A percentile compares a stretch with the other conserved stretches of the same genome.
Conservation (phyloP, 1,140 invertebrate species). For the Schlechtendalia chinensis region DNA sequence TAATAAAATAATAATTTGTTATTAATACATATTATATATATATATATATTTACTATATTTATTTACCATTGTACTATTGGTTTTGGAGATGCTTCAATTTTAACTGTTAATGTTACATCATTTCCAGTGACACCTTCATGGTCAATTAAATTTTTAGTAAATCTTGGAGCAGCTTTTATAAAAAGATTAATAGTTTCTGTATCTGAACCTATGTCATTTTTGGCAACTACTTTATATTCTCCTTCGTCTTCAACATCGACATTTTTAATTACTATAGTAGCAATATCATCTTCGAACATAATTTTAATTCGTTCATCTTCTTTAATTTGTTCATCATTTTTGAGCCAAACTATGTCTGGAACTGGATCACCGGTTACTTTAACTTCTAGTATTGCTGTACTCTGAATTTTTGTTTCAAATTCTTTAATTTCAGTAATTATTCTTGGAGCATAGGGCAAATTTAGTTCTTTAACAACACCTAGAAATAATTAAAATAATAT, state of each 20-base stretch:
- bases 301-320: constrained; percentile 77
- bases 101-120: constrained; percentile 69
- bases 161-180: constrained; percentile 79
- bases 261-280: constrained; percentile 86
- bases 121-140: constrained; percentile 68
- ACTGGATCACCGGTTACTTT: constrained; percentile 87
- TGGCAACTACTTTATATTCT: constrained; percentile 77
- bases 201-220: constrained; percentile 86
- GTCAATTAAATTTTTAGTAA: constrained; percentile 69
- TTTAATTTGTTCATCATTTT: constrained; percentile 78
- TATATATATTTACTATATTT: background rate
- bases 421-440: constrained; percentile 72
- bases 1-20: background rate
- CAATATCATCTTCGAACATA: constrained; percentile 91
- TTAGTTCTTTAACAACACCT: constrained; percentile 75
- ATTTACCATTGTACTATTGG: constrained; percentile 73
- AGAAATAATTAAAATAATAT: constrained; percentile 49
- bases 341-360: constrained; percentile 84
- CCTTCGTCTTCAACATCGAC: constrained; percentile 79
- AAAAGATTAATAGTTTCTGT: constrained; percentile 70
- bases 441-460: constrained; percentile 77
- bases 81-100: constrained; percentile 79
- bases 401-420: constrained; percentile 75
- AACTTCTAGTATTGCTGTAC: constrained; percentile 91
- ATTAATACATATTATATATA: background rate